Evolutionary conservation across 2,797 vertebrate genomes (phyloP), one percentile per base, ranked within the genome.

Genomic region (Melanotaenia boesemani): DNA sequence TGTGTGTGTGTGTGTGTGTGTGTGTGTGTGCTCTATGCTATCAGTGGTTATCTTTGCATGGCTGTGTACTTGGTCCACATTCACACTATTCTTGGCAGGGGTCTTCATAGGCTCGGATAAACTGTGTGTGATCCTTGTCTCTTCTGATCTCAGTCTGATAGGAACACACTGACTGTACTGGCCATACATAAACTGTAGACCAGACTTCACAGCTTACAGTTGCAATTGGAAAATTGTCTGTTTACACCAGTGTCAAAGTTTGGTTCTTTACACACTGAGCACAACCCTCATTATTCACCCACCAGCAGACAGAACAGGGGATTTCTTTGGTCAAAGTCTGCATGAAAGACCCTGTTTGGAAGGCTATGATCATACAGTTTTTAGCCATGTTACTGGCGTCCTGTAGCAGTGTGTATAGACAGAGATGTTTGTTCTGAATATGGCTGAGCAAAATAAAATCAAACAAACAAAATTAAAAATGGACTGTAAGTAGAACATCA

Each of bases 141-240:
- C 80, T 81, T 82, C 76, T 89, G 87, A 92, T 89, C 85, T 82
- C 74, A 71, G 66, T 68, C 63, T 73, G 77, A 87, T 75, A 74
- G 75, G 71, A 77, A 66, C 76, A 57, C 60, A 60, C 76, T 76
- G 57, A 48, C 77, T 54, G 66, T 76, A 80, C 63, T 54, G 74
- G 67, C 62, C 63, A 52, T 83, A 76, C 56, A 68, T 79, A 80
- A 86, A 85, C 56, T 24, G 0, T 64, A 62, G 1, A 41, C 32
- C 48, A 1, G 6, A 57, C 60, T 67, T 63, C 66, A 74, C 37
- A 63, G 64, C 70, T 83, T 76, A 36, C 36, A 72, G 78, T 76
- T 74, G 77, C 61, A 72, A 67, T 41, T 71, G 71, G 52, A 72
- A 85, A 79, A 72, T 82, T 78, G 66, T 77, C 61, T 37, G 62